Percentiles rank a stretch among this genome's conserved stretches.
These are phyloP conservation scores for Gambusia yucatana DNA, from an alignment of 2,797 vertebrate species.

Conservation along the genomic window DNA sequence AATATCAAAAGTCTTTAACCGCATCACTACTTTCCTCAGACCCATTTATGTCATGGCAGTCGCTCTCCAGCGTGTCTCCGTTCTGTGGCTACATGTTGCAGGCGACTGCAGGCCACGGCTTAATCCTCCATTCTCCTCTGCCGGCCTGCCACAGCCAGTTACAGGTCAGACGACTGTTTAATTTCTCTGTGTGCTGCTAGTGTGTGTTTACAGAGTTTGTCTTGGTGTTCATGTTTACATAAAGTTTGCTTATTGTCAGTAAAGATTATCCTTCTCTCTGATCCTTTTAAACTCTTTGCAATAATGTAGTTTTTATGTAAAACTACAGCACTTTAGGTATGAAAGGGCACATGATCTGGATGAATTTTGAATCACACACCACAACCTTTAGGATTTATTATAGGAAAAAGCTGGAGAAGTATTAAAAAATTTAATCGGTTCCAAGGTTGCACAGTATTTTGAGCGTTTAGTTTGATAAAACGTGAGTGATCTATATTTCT, in stretches of 20 bases:
- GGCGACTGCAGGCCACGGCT: slow-evolving; percentile 25
- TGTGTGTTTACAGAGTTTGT: not conserved
- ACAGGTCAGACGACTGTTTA: slow-evolving; percentile 56
- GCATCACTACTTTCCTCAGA: slow-evolving; percentile 46
- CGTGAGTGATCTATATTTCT: not conserved
- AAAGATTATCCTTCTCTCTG: not conserved
- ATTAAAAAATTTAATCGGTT: not conserved
- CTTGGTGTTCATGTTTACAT: not conserved
- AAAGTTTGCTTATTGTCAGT: not conserved
- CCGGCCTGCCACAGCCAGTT: slow-evolving; percentile 75
- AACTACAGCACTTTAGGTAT: not conserved
- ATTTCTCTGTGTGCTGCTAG: not conserved
- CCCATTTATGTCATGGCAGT: slow-evolving; percentile 61
- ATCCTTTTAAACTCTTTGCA: not conserved
- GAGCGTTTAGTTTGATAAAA: not conserved
- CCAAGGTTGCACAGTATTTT: not conserved
- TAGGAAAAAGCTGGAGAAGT: not conserved
- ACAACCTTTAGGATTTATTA: not conserved
- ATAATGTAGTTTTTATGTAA: not conserved
- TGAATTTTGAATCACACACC: not conserved
- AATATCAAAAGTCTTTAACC: not conserved
- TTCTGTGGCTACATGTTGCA: slow-evolving; percentile 69
- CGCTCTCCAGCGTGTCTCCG: slow-evolving; percentile 48
- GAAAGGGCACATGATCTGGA: not conserved
- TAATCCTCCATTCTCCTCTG: slow-evolving; percentile 72